These are phyloP conservation scores for Strigamia crassipes DNA, from an alignment of 2,888 invertebrate species.

Conservation along the genomic window DNA sequence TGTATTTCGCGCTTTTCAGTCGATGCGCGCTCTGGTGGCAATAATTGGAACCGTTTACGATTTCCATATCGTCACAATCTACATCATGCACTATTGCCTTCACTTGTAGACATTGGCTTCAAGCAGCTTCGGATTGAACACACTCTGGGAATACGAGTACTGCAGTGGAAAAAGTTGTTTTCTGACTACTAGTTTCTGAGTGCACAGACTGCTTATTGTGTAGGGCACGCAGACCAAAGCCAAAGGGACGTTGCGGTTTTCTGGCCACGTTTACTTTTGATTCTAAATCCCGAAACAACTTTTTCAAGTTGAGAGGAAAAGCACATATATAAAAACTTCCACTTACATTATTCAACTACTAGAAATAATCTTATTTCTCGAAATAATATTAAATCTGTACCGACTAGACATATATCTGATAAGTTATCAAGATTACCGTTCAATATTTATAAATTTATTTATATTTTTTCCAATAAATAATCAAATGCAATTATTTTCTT, in stretches of 20 bases:
- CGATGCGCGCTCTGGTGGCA: too few species aligned
- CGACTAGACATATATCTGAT: too few species aligned
- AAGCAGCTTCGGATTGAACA: slow-evolving; percentile 35
- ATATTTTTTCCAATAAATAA: too few species aligned
- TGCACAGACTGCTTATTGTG: slow-evolving; percentile 33
- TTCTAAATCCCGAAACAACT: slow-evolving; percentile 26
- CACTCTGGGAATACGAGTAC: slow-evolving; percentile 12
- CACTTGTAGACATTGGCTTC: slow-evolving; percentile 23
- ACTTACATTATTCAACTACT: neutral
- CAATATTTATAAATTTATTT: too few species aligned
- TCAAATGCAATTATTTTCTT: neutral
- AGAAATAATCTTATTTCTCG: too few species aligned
- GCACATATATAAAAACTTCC: neutral
- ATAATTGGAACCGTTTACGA: too few species aligned
- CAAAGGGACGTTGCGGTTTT: slow-evolving; percentile 34
- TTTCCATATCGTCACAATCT: too few species aligned
- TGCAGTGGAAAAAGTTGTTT: slow-evolving; percentile 35
- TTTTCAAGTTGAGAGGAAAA: neutral
- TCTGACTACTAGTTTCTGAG: slow-evolving; percentile 6
- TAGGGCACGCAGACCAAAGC: slow-evolving; percentile 30
- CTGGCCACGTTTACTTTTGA: slow-evolving; percentile 39
- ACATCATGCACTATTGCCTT: slow-evolving; percentile 40
- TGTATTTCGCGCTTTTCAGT: too few species aligned
- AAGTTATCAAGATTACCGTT: too few species aligned
- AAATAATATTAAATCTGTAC: too few species aligned